These are phyloP conservation scores for Epizoanthus illoricatus DNA, from an alignment of 92 coral and sea anemone genomes.

Conservation along the genomic window DNA sequence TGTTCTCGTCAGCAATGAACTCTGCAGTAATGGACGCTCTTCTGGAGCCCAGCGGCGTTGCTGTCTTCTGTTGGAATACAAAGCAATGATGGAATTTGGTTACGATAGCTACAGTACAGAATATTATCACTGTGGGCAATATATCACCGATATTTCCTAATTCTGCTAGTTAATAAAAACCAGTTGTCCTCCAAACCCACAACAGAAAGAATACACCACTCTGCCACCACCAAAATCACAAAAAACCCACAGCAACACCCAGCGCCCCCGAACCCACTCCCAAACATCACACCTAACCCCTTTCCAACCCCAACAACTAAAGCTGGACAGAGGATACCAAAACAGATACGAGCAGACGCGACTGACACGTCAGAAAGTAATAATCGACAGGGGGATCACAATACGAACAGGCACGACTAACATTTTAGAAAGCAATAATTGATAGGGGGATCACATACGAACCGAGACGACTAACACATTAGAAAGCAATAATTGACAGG, in stretches of 20 bases:
- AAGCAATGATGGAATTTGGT: no score
- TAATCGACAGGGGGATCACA: not conserved
- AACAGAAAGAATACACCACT: no score
- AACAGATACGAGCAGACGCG: no score
- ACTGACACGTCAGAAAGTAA: not conserved
- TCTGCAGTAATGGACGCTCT: constrained; percentile 92
- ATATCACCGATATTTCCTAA: no score
- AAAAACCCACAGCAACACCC: no score
- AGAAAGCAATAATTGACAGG: not conserved
- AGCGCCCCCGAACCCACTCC: not conserved
- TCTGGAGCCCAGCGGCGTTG: constrained; percentile 66
- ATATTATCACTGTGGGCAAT: no score
- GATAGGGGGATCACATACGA: not conserved
- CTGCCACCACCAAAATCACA: not conserved
- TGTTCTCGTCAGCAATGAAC: constrained; percentile 87
- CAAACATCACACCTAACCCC: not conserved
- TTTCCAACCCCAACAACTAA: not conserved
- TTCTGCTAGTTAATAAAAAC: no score
- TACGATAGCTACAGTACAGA: no score
- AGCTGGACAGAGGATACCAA: not conserved
- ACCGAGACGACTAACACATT: not conserved
- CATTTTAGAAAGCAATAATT: not conserved
- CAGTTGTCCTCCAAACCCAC: no score
- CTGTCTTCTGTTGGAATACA: constrained; percentile 48
- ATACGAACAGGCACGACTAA: no score